Base-by-base conservation (phyloP, 2,888 invertebrate genomes). In the Sesia apiformis region DNA sequence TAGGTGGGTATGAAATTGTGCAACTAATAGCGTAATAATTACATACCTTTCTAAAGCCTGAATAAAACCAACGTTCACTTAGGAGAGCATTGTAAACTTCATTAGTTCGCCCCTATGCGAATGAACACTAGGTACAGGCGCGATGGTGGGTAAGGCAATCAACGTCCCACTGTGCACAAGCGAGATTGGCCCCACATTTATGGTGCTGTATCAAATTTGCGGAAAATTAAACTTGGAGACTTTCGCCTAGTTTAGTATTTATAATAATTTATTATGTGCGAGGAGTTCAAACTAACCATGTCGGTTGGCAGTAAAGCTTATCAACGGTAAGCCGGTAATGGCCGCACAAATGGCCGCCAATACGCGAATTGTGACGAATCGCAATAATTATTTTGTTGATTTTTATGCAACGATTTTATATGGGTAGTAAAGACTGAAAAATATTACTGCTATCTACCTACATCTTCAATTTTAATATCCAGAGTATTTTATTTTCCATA, bases 231-330 rank as follows among this genome's bases (percentile, higher is more conserved):
- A 84, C 77, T 74, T 63, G 70, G 70, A 70, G 74, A 72, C 74
- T 81, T 78, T 80, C 71, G 70, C 66, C 69, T 69, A 72, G 68
- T 75, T 74, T 76, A 73, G 76, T 79, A 81, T 81, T 80, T 83
- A 85, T 81, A 80, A 84, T 83, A 86, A 86, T 86, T 85, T 82
- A 83, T 80, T 78, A 83, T 73, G 84, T 82, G 83, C 77, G 78
- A 80, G 80, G 77, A 73, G 68, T 60, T 81, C 80, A 83, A 89
- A 89, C 88, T 88, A 88, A 88, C 87, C 88, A 81, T 86, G 76
- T 81, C 84, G 84, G 57, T 62, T 65, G 65, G 79, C 84, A 78
- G 73, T 87, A 79, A 88, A 84, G 65, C 78, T 86, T 88, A 89
- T 87, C 87, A 79, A 65, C 72, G 70, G 70, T 64, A 69, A 72